Conservation (phyloP, 2,797 vertebrate genomes). For the Hyperoplus lanceolatus region DNA sequence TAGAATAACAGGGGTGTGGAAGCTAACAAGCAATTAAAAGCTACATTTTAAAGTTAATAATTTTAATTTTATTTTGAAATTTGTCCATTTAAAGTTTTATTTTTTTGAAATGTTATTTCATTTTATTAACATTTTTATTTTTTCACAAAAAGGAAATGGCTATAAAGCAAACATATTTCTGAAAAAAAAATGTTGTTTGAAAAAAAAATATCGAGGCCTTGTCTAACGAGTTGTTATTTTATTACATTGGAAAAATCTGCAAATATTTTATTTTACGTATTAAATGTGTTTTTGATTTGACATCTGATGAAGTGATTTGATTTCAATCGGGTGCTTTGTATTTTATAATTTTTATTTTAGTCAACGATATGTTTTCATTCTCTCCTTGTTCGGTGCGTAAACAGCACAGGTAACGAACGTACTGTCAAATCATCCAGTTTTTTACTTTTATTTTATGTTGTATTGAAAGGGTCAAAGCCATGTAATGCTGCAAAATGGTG, state of each 20-base stretch:
- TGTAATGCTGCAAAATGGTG: conserved; percentile 13
- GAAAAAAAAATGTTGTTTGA: conserved; percentile 17
- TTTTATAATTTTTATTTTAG: conserved; percentile 50
- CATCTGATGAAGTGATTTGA: conserved; percentile 32
- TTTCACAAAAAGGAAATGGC: conserved; percentile 4
- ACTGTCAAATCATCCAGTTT: conserved; percentile 15
- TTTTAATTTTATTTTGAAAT: background rate
- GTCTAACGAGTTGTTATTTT: no score
- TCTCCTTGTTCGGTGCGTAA: conserved; percentile 28
- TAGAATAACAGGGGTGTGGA: conserved; percentile 16
- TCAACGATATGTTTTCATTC: conserved; percentile 26
- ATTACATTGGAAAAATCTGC: conserved; percentile 10
- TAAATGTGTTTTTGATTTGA: conserved; percentile 49
- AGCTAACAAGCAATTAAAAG: background rate
- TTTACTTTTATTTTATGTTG: conserved; percentile 16
- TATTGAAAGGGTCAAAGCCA: conserved; percentile 59
- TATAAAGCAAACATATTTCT: conserved; percentile 11
- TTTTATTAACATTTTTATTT: no score
- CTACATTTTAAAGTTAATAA: background rate
- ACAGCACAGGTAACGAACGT: conserved; percentile 17
- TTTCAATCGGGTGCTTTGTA: conserved; percentile 47
- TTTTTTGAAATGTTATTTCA: no score
- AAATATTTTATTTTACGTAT: conserved; percentile 51
- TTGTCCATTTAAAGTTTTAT: background rate
- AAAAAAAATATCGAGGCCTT: conserved; percentile 59